Conservation (phyloP, 1,140 invertebrate genomes). For the Thrips palmi region DNA sequence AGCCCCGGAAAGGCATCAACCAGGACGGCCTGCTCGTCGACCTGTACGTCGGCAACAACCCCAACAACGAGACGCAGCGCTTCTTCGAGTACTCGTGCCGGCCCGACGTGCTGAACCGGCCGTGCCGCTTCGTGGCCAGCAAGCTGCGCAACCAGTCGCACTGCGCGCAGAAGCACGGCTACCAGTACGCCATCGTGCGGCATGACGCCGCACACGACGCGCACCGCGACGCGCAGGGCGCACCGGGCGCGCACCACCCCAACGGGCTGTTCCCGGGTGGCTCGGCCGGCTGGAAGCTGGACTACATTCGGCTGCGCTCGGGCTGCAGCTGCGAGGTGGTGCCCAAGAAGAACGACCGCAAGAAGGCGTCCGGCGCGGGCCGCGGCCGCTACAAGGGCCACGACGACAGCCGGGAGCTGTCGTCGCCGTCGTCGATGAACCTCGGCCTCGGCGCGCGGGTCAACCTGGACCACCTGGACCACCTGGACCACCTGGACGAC, state of each 20-base stretch:
- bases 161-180: conserved; percentile 71
- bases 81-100: conserved; percentile 69
- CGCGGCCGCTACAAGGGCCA: no score
- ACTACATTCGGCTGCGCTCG: conserved; percentile 60
- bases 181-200: conserved; percentile 58
- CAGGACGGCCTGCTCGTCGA: conserved; percentile 48
- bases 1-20: conserved; percentile 57
- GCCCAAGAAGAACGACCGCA: conserved; percentile 26
- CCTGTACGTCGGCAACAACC: conserved; percentile 49
- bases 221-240: conserved; percentile 20
- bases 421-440: no score
- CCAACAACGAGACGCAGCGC: conserved; percentile 24
- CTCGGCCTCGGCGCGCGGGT: no score
- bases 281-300: conserved; percentile 46
- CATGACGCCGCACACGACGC: no score
- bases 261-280: conserved; percentile 25
- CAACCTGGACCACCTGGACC: no score
- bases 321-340: conserved; percentile 63
- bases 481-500: no score
- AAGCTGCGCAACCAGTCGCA: conserved; percentile 44
- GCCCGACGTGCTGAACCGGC: conserved; percentile 43
- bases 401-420: no score
- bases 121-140: conserved; percentile 55
- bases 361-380: no score
- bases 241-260: conserved; percentile 24